Percentiles rank a stretch among this genome's conserved stretches.
These are phyloP conservation scores for Babylonia areolata DNA, from an alignment of 1,140 invertebrate species.

Conservation along the genomic window DNA sequence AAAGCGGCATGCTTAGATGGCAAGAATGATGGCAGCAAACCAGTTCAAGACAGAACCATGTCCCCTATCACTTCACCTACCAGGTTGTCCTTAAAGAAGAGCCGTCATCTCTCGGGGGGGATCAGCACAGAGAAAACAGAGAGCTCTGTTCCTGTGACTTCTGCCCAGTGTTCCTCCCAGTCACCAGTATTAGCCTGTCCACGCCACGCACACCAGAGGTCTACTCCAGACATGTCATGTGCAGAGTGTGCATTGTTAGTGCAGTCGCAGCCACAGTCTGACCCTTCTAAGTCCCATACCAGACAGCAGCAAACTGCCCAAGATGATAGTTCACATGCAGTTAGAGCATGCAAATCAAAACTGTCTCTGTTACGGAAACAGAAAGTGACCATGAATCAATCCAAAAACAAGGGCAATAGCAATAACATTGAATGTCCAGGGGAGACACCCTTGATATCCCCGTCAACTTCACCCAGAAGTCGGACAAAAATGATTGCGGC, in stretches of 20 bases:
- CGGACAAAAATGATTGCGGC: conserved; percentile 13
- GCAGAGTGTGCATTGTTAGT: conserved; percentile 28
- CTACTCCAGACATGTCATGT: conserved; percentile 15
- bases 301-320: conserved; percentile 22
- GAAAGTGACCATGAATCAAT: not conserved
- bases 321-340: not conserved
- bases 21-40: conserved; percentile 9
- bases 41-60: not conserved
- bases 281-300: not conserved
- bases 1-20: not conserved
- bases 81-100: conserved; percentile 4
- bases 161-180: not conserved
- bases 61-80: conserved; percentile 2
- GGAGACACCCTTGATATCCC: not conserved
- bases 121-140: not conserved
- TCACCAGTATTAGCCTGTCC: conserved; percentile 30
- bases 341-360: not conserved
- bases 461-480: conserved; percentile 11
- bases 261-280: conserved; percentile 4
- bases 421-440: not conserved
- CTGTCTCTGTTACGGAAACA: not conserved
- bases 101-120: not conserved
- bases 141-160: not conserved
- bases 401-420: not conserved
- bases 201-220: conserved; percentile 7